Evolutionary conservation across 1,140 invertebrate genomes (phyloP), one percentile per base, ranked within the genome.

Genomic region (Ephestia elutella): DNA sequence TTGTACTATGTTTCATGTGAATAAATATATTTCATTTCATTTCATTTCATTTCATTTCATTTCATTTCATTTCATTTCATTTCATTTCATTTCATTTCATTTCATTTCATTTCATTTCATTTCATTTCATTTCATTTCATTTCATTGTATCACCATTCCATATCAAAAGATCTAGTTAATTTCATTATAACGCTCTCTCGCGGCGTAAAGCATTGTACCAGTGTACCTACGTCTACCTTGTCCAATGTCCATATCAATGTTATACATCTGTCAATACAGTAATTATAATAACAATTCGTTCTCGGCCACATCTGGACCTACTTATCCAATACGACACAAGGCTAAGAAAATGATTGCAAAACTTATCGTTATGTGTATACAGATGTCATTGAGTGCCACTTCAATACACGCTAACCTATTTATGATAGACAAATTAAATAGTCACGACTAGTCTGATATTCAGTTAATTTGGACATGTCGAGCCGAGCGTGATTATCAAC

Each of bases 281-380:
- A 53, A 59, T 63, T 63, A 59, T 55, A 63, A 59, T 59, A 56
- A 55, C 61, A 63, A 58, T 63, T 59, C 20, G 17, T 28, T 63
- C 55, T 56, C n/a, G 56, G 56, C 20, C 61, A 59, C 35, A 59
- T 44, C 49, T 44, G 30, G 56, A 62, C 50, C 44, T 35, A 50
- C 53, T 25, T 57, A 55, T 63, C 48, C 50, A 58, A 44, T 50
- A 51, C 50, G 48, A 62, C 53, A 49, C 55, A 63, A 58, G 61
- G 56, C 57, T 63, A 53, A 63, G 32, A 57, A 53, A 44, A 57
- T 49, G 55, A 58, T 57, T 57, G 56, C 56, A 20, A 55, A 55
- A 55, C 54, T 55, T 55, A 55, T 55, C 32, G 17, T 7, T 21
- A 44, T 44, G 35, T 54, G 21, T 30, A 21, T 20, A 11, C 25